Conservation (phyloP, 2,888 invertebrate genomes). For the Lasius platythorax region DNA sequence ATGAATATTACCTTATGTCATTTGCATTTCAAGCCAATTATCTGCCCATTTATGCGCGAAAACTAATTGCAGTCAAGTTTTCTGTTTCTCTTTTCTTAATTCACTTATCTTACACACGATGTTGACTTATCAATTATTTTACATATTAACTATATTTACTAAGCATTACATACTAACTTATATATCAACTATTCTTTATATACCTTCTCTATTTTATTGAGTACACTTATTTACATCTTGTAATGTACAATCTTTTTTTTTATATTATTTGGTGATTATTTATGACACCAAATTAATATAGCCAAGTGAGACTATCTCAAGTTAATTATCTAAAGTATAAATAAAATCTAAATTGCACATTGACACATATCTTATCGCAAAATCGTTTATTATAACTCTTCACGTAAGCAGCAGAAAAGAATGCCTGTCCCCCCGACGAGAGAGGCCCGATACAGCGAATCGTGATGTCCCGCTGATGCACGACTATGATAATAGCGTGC, state of each 20-base stretch:
- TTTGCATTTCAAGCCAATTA: slow-evolving; percentile 28
- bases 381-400: neutral
- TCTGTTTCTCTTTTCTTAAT: neutral
- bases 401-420: slow-evolving; percentile 12
- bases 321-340: neutral
- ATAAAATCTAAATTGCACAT: slow-evolving; percentile 31
- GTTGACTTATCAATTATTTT: slow-evolving; percentile 28
- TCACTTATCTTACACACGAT: neutral
- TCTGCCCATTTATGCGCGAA: neutral
- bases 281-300: neutral
- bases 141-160: neutral
- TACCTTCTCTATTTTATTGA: neutral
- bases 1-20: slow-evolving; percentile 25
- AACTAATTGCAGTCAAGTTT: neutral
- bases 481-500: slow-evolving; percentile 71
- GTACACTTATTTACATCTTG: neutral
- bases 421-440: slow-evolving; percentile 5
- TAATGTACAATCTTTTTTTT: neutral
- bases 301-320: neutral
- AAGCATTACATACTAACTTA: neutral
- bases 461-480: slow-evolving; percentile 74
- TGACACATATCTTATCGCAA: neutral
- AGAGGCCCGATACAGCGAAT: slow-evolving; percentile 29
- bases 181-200: neutral
- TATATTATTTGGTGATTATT: neutral